phyloP scores from a whole-genome alignment of 53 echinoderm and acorn worm species.

The Stichopus horrens region DNA sequence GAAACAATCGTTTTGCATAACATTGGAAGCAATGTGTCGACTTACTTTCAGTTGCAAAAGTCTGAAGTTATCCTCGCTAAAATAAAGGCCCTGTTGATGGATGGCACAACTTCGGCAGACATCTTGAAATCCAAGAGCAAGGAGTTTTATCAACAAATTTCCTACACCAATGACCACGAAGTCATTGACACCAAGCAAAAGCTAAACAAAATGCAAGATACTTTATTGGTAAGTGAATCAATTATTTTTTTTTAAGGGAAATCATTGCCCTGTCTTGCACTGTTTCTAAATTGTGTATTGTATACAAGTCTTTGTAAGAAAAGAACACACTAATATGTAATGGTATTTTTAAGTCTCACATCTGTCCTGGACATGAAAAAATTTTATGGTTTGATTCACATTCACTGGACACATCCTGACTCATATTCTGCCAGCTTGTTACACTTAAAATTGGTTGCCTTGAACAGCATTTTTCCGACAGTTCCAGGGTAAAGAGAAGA shows the following conservation, averaged over 20 bases:
- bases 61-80: constrained; percentile 63
- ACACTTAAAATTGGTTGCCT: too few species aligned
- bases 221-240: constrained; percentile 58
- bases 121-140: constrained; percentile 49
- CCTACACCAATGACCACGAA: constrained; percentile 42
- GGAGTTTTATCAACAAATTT: constrained; percentile 63
- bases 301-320: too few species aligned
- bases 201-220: constrained; percentile 67
- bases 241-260: neutral
- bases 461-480: too few species aligned
- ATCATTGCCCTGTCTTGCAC: neutral
- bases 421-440: too few species aligned
- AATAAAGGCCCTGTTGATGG: constrained; percentile 56
- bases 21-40: neutral
- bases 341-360: too few species aligned
- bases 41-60: constrained; percentile 57
- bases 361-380: too few species aligned
- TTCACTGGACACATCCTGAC: too few species aligned
- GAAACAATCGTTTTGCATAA: too few species aligned
- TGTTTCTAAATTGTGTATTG: too few species aligned
- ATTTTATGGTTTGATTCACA: too few species aligned
- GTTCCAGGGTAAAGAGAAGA: too few species aligned
- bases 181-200: constrained; percentile 51
- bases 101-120: neutral
- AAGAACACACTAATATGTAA: too few species aligned